Conservation (phyloP, 2,113 vertebrate genomes). For the Cranoglanis bouderius region DNA sequence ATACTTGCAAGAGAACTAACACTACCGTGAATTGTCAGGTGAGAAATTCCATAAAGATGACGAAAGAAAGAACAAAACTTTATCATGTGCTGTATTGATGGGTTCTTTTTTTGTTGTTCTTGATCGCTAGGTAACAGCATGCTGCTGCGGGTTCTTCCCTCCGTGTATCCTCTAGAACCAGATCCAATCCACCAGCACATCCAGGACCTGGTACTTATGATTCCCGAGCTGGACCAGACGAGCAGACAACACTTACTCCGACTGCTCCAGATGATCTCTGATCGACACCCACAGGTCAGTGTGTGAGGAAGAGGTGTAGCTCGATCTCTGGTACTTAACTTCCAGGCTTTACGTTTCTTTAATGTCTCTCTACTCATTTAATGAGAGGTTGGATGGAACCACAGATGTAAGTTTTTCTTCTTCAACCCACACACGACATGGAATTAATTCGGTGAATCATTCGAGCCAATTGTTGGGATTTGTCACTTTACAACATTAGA, state of each 20-base stretch:
- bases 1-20: no score
- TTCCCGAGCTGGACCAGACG: constrained; percentile 77
- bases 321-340: not conserved
- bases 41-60: not conserved
- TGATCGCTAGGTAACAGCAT: constrained; percentile 81
- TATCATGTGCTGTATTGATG: not conserved
- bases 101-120: not conserved
- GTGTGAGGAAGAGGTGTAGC: not conserved
- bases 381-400: not conserved
- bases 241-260: constrained; percentile 87
- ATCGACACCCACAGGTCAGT: constrained; percentile 80
- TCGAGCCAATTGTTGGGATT: not conserved
- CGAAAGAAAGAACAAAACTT: not conserved
- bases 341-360: not conserved
- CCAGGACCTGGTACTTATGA: constrained; percentile 74
- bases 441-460: no score
- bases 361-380: no score
- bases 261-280: constrained; percentile 82
- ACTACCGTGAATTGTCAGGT: not conserved
- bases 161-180: constrained; percentile 82
- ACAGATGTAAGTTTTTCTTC: not conserved
- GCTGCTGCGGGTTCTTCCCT: constrained; percentile 86
- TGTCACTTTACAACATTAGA: not conserved
- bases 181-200: constrained; percentile 75
- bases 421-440: not conserved